A percentile compares a stretch with the other conserved stretches of the same genome.
These are phyloP conservation scores for Clarias gariepinus DNA, from an alignment of 2,113 vertebrate genomes.

Conservation along the genomic window DNA sequence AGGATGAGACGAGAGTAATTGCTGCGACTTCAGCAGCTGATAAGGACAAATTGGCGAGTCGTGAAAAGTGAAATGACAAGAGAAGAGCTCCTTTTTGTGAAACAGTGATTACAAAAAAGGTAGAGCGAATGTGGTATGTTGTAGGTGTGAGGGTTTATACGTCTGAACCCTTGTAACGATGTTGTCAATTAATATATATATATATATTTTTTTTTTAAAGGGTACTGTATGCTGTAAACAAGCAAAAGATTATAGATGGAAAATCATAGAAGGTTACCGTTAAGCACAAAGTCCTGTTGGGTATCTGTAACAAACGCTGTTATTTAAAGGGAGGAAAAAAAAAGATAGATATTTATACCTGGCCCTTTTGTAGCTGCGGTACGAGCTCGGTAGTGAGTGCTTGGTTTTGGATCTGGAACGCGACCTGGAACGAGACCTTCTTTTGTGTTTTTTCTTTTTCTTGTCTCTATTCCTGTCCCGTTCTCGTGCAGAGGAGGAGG, in stretches of 20 bases:
- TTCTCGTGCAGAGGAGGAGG: conserved; percentile 52
- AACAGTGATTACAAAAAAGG: not conserved
- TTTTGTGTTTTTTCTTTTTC: conserved; percentile 94
- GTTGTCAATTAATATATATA: not conserved
- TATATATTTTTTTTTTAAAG: conserved; percentile 32
- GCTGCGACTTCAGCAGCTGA: conserved; percentile 42
- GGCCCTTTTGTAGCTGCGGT: conserved; percentile 83
- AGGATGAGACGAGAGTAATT: conserved; percentile 48
- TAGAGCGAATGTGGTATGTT: not conserved
- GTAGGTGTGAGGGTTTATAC: not conserved
- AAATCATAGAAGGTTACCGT: conserved; percentile 31
- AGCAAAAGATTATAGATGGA: not conserved
- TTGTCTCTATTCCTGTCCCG: conserved; percentile 70
- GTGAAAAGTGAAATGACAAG: not conserved
- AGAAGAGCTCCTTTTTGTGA: not conserved
- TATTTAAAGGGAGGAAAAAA: not conserved
- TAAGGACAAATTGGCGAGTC: conserved; percentile 48
- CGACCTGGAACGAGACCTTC: conserved; percentile 82
- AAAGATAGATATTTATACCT: conserved; percentile 70
- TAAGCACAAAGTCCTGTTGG: not conserved
- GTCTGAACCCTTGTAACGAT: not conserved
- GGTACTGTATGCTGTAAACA: not conserved
- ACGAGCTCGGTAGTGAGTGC: conserved; percentile 91
- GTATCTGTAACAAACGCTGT: conserved; percentile 18
- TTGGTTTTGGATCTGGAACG: conserved; percentile 82